Conservation (phyloP, 2,888 invertebrate genomes). For the Stenolophus ochropezus region DNA sequence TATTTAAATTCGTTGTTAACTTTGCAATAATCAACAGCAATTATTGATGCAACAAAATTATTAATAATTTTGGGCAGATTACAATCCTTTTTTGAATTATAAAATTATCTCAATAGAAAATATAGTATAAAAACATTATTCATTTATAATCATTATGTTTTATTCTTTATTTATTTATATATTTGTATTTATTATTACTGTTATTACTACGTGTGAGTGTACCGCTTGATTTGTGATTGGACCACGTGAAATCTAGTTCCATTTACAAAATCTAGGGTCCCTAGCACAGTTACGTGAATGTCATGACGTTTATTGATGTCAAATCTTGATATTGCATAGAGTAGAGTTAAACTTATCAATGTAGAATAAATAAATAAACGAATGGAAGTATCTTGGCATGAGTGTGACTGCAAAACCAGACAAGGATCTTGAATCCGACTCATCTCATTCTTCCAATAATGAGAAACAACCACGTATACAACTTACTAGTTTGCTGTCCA, state of each 20-base stretch:
- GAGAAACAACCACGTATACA: constrained; percentile 44
- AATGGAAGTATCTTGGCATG: constrained; percentile 6
- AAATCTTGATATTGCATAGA: not conserved
- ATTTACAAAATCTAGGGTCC: not conserved
- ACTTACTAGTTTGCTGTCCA: not conserved
- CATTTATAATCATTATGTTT: too few species aligned
- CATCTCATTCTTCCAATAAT: not conserved
- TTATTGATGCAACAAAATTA: too few species aligned
- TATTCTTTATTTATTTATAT: too few species aligned
- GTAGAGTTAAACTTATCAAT: not conserved
- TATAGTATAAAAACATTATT: too few species aligned
- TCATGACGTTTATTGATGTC: constrained; percentile 26
- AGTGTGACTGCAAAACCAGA: constrained; percentile 5
- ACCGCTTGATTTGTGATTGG: constrained; percentile 2
- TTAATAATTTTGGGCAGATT: too few species aligned
- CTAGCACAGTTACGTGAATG: not conserved
- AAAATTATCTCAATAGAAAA: too few species aligned
- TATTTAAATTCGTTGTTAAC: too few species aligned
- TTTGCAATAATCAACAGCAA: too few species aligned
- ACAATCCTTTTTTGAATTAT: too few species aligned
- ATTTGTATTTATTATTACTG: too few species aligned
- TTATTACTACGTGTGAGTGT: not conserved
- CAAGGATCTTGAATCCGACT: constrained; percentile 2
- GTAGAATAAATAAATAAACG: constrained; percentile 11
- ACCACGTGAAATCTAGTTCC: not conserved